Base-by-base conservation (phyloP, 1,140 invertebrate species). In the Papilio xuthus region DNA sequence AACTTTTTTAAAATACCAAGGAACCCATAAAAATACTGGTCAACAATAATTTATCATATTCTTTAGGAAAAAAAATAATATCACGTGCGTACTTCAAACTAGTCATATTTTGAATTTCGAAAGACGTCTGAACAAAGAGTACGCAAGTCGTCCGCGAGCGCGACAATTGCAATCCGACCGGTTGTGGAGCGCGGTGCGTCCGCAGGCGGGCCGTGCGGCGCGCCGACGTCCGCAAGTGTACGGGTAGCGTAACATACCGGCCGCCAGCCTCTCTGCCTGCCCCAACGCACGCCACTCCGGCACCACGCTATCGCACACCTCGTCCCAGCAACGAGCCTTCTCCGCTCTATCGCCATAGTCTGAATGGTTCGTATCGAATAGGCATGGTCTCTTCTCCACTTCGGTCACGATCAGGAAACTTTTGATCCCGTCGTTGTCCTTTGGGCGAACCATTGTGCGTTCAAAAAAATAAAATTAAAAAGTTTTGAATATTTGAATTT, bases 51-150 rank as follows among this genome's bases (percentile, higher is more conserved):
- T 63, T 60, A 23, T 26, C 12, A 32, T 28, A 28, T 0, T 15
- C 26, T 80, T 83, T 82, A 79, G 74, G 32, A 60, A 78, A 74
- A 83, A 85, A 80, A 76, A 84, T 70, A 80, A 37, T 77, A 84
- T 67, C 86, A 85, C 85, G 84, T 86, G 88, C 85, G 85, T 87
- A 86, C 81, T 87, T 83, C 82, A 83, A 87, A 88, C 82, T 86
- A 82, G 86, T 79, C 87, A 85, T 85, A 81, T 90, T 90, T 91
- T 84, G 88, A 92, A 92, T 90, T 90, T 91, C 84, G 88, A 92
- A 92, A 92, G 91, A 82, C 79, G 82, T 80, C 78, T 79, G 82
- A 88, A 92, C 89, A 92, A 91, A 92, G 89, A 92, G 85, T 88
- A 89, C 89, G 88, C 90, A 90, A 85, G 78, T 80, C 69, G 84